Evolutionary conservation across 2,113 vertebrate genomes (phyloP), one percentile per base, ranked within the genome.

Genomic region (Bubo bubo): DNA sequence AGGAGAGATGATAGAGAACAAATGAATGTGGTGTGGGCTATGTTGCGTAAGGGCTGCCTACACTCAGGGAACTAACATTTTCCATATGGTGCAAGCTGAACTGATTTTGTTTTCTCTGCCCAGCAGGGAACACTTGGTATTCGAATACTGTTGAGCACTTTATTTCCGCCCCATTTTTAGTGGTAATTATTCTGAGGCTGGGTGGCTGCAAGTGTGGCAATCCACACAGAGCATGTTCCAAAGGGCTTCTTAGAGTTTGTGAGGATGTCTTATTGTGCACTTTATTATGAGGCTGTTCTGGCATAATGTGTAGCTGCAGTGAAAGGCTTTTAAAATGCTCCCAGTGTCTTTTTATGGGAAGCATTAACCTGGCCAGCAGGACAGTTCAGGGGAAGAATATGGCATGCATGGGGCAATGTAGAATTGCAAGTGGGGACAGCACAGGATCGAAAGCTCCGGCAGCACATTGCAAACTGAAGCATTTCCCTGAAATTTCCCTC

Each of bases 311-410:
- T 75, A 79, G 68, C 43, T 93, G 68, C 72, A 94, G 53, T 93
- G 95, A 97, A 98, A 95, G 77, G 91, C 88, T 96, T 97, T 97
- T 94, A 77, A 97, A 97, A 79, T 14, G 41, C 56, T 93, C 84
- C 32, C 74, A 82, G 56, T 68, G n/a, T 79, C 74, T 79, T 89
- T 94, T 95, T 80, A 59, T 93, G 87, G 73, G 93, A 93, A 96
- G 55, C 45, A 39, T 91, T 97, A 95, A 96, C 81, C 95, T 95
- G 84, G 87, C 89, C 77, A 74, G 89, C 79, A 63, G 71, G 59
- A 90, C 27, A 50, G 87, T 86, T 95, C 73, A 79, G 86, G 22
- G 39, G 59, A 91, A 87, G 66, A 92, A 80, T 86, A 79, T 35
- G 6, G 79, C 2, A 8, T 85, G 74, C 86, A 66, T 56, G 32